Percentiles rank a stretch among this genome's conserved stretches.
Conservation (phyloP, 2,797 vertebrate species). For the Trematomus bernacchii region DNA sequence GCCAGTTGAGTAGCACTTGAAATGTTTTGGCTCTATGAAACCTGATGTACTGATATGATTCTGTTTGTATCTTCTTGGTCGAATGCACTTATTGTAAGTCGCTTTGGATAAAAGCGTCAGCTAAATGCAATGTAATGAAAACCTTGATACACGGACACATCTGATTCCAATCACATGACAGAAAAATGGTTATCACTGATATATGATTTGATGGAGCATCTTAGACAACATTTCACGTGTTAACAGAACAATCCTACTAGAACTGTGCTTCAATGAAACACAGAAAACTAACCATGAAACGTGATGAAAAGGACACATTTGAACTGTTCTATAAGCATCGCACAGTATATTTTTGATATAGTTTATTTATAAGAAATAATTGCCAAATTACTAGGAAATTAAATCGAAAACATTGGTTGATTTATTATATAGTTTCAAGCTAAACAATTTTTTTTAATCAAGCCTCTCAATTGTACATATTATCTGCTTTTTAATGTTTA, state of each 20-base stretch:
- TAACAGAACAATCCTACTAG: background rate
- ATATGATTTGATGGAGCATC: background rate
- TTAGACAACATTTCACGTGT: background rate
- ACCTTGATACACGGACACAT: background rate
- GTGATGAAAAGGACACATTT: background rate
- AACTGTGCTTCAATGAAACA: background rate
- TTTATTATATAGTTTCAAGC: background rate
- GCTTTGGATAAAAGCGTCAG: no score
- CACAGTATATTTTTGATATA: no score
- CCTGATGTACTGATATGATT: no score
- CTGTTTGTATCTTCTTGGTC: no score
- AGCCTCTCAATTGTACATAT: background rate
- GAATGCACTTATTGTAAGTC: no score
- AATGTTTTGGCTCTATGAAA: no score
- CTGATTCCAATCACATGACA: no score
- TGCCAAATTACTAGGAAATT: background rate
- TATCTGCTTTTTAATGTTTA: background rate
- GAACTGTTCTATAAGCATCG: background rate
- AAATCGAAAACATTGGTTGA: background rate
- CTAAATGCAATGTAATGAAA: no score
- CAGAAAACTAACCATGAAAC: background rate
- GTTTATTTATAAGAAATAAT: background rate
- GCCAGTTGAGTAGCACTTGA: no score
- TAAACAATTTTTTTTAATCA: no score
- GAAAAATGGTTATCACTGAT: background rate